phyloP scores from a whole-genome alignment of 1,140 invertebrate genomes.

The Harlomillsia oculata region DNA sequence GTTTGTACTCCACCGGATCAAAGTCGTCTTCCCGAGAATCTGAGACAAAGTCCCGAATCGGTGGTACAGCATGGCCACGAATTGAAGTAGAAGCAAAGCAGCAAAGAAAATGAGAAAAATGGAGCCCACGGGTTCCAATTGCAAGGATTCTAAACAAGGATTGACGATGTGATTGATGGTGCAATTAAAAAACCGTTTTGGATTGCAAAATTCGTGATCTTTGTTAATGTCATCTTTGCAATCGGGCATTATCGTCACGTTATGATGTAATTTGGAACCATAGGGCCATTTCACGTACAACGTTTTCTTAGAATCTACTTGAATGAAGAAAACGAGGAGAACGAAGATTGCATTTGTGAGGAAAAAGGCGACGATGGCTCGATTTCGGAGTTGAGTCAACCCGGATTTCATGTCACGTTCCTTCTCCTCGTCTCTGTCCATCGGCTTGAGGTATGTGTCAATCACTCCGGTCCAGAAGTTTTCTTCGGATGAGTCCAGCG shows the following conservation, averaged over 20 bases:
- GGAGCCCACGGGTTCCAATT: slow-evolving; percentile 51
- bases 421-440: slow-evolving; percentile 52
- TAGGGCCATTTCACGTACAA: slow-evolving; percentile 88
- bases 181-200: no score
- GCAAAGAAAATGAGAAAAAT: slow-evolving; percentile 53
- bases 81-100: slow-evolving; percentile 50
- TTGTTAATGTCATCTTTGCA: no score
- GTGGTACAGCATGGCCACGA: slow-evolving; percentile 54
- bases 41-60: slow-evolving; percentile 55
- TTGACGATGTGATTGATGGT: no score
- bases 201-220: no score
- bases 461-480: slow-evolving; percentile 66
- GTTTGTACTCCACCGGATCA: no score
- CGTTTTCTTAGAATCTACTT: slow-evolving; percentile 95
- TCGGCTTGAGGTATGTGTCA: slow-evolving; percentile 58
- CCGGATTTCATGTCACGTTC: slow-evolving; percentile 61
- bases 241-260: no score
- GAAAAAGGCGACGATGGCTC: slow-evolving; percentile 94
- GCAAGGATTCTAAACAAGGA: no score
- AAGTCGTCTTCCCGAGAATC: no score
- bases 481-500: no score
- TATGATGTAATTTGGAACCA: slow-evolving; percentile 79
- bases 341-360: slow-evolving; percentile 99
- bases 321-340: slow-evolving; percentile 93
- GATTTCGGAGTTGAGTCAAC: slow-evolving; percentile 86